Evolutionary conservation across 2,113 vertebrate species (phyloP).

Genomic region (Gasterosteus nipponicus): DNA sequence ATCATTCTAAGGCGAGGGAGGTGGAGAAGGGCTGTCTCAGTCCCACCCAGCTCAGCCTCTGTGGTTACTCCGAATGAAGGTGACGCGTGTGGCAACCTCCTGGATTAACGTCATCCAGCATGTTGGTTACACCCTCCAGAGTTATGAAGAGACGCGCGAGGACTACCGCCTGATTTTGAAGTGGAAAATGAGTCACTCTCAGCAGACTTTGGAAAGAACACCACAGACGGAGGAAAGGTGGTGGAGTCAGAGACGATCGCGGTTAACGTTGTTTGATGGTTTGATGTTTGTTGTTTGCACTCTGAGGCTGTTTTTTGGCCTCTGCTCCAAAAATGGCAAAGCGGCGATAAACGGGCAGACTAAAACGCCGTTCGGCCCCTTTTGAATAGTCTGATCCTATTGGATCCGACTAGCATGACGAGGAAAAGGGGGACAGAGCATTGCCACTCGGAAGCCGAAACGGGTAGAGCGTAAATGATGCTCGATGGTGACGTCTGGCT

Average conservation of each 20-base stretch:
- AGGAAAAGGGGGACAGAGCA: too few species aligned
- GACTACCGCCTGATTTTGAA: conserved; percentile 8
- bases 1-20: neutral
- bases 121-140: conserved; percentile 32
- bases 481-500: too few species aligned
- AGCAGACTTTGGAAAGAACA: neutral
- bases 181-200: conserved; percentile 26
- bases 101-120: neutral
- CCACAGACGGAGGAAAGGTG: neutral
- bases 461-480: too few species aligned
- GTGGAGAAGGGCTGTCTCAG: neutral
- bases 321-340: too few species aligned
- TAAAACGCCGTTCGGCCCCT: too few species aligned
- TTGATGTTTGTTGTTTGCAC: too few species aligned
- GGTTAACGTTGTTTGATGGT: neutral
- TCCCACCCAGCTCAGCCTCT: neutral
- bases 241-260: neutral
- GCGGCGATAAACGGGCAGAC: too few species aligned
- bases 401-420: too few species aligned
- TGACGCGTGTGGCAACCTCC: neutral
- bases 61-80: neutral
- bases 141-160: conserved; percentile 8
- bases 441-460: too few species aligned
- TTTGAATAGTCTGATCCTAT: too few species aligned
- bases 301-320: too few species aligned